These are phyloP conservation scores for Sitophilus oryzae DNA, from an alignment of 1,140 invertebrate genomes.

Conservation along the genomic window DNA sequence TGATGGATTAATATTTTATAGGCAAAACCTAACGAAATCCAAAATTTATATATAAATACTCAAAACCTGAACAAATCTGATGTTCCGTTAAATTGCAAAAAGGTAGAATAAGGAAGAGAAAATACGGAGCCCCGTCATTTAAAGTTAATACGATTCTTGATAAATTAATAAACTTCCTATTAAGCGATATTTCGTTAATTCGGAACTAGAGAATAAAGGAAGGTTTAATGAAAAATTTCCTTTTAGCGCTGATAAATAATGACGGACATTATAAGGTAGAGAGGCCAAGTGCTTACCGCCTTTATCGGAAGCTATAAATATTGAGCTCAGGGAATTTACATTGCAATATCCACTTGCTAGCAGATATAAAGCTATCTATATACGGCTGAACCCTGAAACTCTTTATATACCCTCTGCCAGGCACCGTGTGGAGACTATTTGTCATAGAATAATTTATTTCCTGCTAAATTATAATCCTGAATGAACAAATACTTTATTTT, in stretches of 20 bases:
- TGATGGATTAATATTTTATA: no score
- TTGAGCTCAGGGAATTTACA: constrained; percentile 34
- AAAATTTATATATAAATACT: no score
- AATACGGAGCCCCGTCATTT: no score
- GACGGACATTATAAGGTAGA: constrained; percentile 20
- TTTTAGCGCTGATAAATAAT: constrained; percentile 17
- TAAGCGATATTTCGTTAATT: constrained; percentile 5
- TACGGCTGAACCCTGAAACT: constrained; percentile 15
- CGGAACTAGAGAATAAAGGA: neutral
- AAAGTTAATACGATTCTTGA: neutral
- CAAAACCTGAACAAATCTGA: no score
- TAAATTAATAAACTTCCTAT: neutral
- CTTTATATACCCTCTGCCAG: constrained; percentile 15
- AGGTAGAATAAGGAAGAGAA: no score
- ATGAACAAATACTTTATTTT: neutral
- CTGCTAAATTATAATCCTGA: neutral
- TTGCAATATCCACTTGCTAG: constrained; percentile 35
- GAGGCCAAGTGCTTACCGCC: constrained; percentile 29
- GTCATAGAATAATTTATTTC: constrained; percentile 12
- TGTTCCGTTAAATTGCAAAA: no score
- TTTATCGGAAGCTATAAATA: constrained; percentile 37
- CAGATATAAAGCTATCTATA: constrained; percentile 31
- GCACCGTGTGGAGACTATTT: constrained; percentile 16
- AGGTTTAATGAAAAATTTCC: constrained; percentile 15
- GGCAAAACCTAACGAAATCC: no score